Conservation (phyloP, 2,888 invertebrate genomes). For the Disparrhopalites patrizii region DNA sequence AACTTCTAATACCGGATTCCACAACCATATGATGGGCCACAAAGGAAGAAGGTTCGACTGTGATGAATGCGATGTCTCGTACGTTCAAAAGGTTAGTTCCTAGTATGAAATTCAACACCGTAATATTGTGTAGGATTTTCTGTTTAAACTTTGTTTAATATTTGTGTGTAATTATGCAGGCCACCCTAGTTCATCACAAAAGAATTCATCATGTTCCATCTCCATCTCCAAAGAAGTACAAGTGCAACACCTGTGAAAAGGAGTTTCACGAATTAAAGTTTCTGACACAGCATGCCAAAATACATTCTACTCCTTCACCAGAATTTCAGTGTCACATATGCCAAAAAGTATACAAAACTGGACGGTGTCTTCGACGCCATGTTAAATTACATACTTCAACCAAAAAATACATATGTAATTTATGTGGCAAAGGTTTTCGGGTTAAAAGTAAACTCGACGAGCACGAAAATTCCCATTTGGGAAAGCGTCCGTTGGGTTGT, state of each 20-base stretch:
- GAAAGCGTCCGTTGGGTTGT: conserved; percentile 58
- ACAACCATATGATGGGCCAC: conserved; percentile 54
- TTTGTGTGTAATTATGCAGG: conserved; percentile 15
- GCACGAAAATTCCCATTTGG: conserved; percentile 60
- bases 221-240: conserved; percentile 13
- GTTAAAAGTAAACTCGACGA: conserved; percentile 48
- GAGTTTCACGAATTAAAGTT: conserved; percentile 29
- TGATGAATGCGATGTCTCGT: conserved; percentile 59
- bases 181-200: conserved; percentile 38
- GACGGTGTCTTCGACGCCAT: conserved; percentile 38
- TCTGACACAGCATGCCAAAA: conserved; percentile 52
- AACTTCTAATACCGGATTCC: conserved; percentile 49
- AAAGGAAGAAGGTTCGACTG: conserved; percentile 54
- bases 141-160: not conserved
- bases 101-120: not conserved
- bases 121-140: not conserved
- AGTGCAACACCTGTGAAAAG: conserved; percentile 27
- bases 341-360: conserved; percentile 55
- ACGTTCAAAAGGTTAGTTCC: conserved; percentile 55
- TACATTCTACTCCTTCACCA: conserved; percentile 53
- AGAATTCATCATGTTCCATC: conserved; percentile 35
- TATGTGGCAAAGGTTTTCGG: conserved; percentile 40
- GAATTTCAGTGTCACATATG: conserved; percentile 55
- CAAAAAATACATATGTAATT: conserved; percentile 34
- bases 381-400: conserved; percentile 33